Evolutionary conservation across 2,888 invertebrate genomes (phyloP).

Genomic region (Leptopilina drosophilae): DNA sequence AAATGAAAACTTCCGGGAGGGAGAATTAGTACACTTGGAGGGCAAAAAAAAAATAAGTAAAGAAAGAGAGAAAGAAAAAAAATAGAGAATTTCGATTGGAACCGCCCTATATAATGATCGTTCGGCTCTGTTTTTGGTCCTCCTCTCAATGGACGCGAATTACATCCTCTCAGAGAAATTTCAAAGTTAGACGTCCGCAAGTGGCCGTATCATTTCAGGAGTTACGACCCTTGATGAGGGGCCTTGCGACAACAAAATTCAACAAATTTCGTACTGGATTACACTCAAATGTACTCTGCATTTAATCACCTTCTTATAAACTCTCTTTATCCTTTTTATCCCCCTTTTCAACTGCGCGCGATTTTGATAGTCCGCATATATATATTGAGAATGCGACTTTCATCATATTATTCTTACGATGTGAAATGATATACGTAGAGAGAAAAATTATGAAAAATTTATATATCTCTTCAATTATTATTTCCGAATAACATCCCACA

Average conservation of each 20-base stretch:
- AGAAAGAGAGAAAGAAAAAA: constrained; percentile 28
- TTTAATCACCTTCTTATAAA: not conserved
- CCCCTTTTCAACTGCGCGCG: not conserved
- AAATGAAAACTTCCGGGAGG: constrained; percentile 28
- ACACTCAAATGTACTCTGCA: constrained; percentile 20
- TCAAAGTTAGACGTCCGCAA: constrained; percentile 41
- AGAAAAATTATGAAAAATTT: too few relatives aligned
- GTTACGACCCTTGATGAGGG: constrained; percentile 73
- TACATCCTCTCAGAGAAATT: constrained; percentile 62
- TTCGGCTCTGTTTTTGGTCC: constrained; percentile 65
- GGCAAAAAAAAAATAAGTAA: not conserved
- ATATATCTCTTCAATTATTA: too few relatives aligned
- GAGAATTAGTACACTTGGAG: constrained; percentile 33
- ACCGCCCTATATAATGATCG: constrained; percentile 68
- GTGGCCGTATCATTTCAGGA: constrained; percentile 70
- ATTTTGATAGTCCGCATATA: too few relatives aligned
- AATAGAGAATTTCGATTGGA: constrained; percentile 63
- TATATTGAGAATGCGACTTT: too few relatives aligned
- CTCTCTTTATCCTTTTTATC: constrained; percentile 4
- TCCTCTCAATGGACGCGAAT: constrained; percentile 62
- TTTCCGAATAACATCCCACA: too few relatives aligned
- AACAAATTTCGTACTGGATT: constrained; percentile 26
- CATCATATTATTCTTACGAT: too few relatives aligned
- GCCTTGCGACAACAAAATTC: constrained; percentile 61
- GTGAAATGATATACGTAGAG: too few relatives aligned